A percentile compares a stretch with the other conserved stretches of the same genome.
These are phyloP conservation scores for Euthynnus affinis DNA, from an alignment of 2,797 vertebrate species.

Conservation along the genomic window DNA sequence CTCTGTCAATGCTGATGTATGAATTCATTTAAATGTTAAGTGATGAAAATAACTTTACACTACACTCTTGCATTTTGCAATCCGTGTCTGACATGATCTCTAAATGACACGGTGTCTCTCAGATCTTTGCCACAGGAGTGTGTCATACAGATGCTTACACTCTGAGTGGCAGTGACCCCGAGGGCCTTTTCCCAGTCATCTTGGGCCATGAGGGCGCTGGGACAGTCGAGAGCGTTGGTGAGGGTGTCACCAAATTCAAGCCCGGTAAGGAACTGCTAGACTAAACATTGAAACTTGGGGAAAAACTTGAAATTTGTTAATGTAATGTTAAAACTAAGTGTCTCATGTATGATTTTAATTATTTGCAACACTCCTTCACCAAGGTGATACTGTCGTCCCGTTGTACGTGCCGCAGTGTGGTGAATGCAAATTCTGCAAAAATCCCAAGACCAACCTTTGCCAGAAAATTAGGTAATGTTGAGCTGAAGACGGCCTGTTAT, in stretches of 20 bases:
- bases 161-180: constrained; percentile 94
- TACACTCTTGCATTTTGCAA: neutral
- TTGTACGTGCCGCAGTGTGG: constrained; percentile 96
- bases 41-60: neutral
- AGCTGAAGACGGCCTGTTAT: neutral
- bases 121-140: constrained; percentile 94
- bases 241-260: constrained; percentile 95
- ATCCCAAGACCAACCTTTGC: constrained; percentile 97
- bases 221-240: constrained; percentile 94
- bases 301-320: neutral
- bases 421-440: constrained; percentile 98
- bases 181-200: constrained; percentile 95
- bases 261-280: constrained; percentile 81
- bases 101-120: constrained; percentile 21
- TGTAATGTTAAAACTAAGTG: neutral
- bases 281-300: neutral
- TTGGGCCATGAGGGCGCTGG: constrained; percentile 97
- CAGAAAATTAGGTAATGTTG: constrained; percentile 95
- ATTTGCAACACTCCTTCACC: constrained; percentile 12
- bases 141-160: constrained; percentile 98
- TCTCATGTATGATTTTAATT: neutral
- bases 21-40: neutral
- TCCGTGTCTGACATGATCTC: neutral
- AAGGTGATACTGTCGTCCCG: constrained; percentile 94
- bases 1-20: neutral